Evolutionary conservation across 1,140 invertebrate species (phyloP).

Genomic region (Euwallacea fornicatus): DNA sequence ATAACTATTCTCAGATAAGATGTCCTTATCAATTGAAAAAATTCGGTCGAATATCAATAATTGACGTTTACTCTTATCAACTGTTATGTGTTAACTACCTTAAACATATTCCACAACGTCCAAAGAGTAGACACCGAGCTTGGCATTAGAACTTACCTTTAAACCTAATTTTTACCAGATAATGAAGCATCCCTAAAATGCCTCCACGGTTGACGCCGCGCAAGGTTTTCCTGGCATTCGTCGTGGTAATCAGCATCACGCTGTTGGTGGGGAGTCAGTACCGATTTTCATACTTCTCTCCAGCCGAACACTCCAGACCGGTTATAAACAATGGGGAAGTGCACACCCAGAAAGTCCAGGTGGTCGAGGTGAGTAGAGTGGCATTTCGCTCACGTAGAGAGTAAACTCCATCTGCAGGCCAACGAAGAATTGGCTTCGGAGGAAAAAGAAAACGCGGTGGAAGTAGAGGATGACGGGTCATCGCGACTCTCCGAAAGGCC

Average conservation of each 20-base stretch:
- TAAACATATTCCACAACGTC: too few relatives aligned
- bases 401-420: neutral
- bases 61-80: too few relatives aligned
- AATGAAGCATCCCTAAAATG: conserved; percentile 49
- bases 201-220: conserved; percentile 51
- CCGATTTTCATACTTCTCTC: conserved; percentile 41
- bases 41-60: too few relatives aligned
- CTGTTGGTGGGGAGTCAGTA: conserved; percentile 45
- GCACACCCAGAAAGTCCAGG: conserved; percentile 23
- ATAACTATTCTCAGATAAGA: too few relatives aligned
- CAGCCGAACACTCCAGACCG: neutral
- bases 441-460: conserved; percentile 2
- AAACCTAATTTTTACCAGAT: conserved; percentile 26
- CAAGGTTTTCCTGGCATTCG: conserved; percentile 46
- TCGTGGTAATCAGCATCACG: conserved; percentile 45
- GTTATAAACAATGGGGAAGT: neutral
- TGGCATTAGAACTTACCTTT: too few relatives aligned
- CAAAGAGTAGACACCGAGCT: too few relatives aligned
- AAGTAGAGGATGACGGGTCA: conserved; percentile 21
- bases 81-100: too few relatives aligned
- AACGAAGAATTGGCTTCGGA: neutral
- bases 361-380: conserved; percentile 11
- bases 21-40: too few relatives aligned
- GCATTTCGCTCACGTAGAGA: neutral
- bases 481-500: conserved; percentile 36